Percentiles rank a stretch among this genome's conserved stretches.
Evolutionary conservation across 2,797 vertebrate species (phyloP).

Genomic region (Clarias pachynema): DNA sequence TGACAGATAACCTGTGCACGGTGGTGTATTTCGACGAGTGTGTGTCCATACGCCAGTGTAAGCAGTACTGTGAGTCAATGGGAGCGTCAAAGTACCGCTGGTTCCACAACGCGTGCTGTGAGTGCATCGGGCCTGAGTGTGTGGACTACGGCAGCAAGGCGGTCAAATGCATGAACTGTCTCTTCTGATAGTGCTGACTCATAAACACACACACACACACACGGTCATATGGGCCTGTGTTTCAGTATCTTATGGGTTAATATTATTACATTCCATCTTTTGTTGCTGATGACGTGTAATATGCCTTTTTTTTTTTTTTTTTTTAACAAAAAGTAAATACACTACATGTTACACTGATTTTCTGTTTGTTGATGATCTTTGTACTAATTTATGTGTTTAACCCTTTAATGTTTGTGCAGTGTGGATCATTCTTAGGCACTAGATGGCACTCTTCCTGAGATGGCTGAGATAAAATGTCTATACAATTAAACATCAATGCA

Average conservation of each 20-base stretch:
- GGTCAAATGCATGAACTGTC: conserved; percentile 97
- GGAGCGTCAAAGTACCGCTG: conserved; percentile 98
- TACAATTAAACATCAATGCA: neutral
- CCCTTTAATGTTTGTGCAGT: neutral
- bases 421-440: neutral
- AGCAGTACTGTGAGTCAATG: conserved; percentile 97
- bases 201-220: neutral
- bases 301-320: neutral
- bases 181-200: conserved; percentile 78
- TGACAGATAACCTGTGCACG: conserved; percentile 91
- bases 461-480: neutral
- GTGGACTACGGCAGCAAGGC: conserved; percentile 96
- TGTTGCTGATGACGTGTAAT: neutral
- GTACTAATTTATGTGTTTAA: neutral
- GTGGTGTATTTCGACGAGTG: conserved; percentile 99
- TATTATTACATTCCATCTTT: neutral
- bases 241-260: neutral
- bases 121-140: conserved; percentile 95
- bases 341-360: neutral
- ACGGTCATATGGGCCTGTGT: neutral
- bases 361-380: neutral
- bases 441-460: neutral
- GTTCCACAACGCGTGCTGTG: conserved; percentile 99
- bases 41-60: conserved; percentile 97
- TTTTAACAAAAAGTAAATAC: neutral